These are phyloP conservation scores for Hymenochirus boettgeri DNA, from an alignment of 2,113 vertebrate genomes.

Conservation along the genomic window DNA sequence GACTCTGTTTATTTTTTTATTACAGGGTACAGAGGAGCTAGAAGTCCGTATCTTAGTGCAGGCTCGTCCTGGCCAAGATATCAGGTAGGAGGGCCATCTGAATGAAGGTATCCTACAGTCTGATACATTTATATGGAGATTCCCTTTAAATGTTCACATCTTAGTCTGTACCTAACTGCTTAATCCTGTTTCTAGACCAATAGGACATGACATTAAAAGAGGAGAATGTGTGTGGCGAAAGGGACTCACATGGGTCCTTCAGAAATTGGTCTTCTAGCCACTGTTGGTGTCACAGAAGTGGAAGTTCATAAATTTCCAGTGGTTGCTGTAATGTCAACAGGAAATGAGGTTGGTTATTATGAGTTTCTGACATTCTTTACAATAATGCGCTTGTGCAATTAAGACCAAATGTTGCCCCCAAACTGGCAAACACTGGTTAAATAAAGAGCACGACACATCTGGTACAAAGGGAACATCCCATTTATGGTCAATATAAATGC, in stretches of 20 bases:
- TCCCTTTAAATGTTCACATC: too few relatives aligned
- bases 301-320: constrained; percentile 98
- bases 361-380: too few relatives aligned
- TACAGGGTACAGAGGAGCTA: constrained; percentile 94
- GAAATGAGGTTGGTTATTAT: constrained; percentile 92
- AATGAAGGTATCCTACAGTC: too few relatives aligned
- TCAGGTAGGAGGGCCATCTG: constrained; percentile 88
- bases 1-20: constrained; percentile 47
- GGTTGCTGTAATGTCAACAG: constrained; percentile 97
- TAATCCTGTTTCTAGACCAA: constrained; percentile 77
- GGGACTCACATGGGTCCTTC: constrained; percentile 98
- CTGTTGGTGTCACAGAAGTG: constrained; percentile 96
- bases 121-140: too few relatives aligned
- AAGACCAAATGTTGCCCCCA: too few relatives aligned
- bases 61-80: constrained; percentile 96
- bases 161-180: too few relatives aligned
- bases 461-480: too few relatives aligned
- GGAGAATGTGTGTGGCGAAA: constrained; percentile 94
- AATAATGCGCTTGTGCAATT: too few relatives aligned
- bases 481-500: too few relatives aligned
- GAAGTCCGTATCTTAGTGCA: constrained; percentile 96
- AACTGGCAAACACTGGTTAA: too few relatives aligned
- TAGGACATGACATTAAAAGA: constrained; percentile 97
- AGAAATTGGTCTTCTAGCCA: constrained; percentile 95
- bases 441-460: too few relatives aligned